These are phyloP conservation scores for Pontoporia blainvillei DNA, from an alignment of 2,113 vertebrate genomes.

Conservation along the genomic window DNA sequence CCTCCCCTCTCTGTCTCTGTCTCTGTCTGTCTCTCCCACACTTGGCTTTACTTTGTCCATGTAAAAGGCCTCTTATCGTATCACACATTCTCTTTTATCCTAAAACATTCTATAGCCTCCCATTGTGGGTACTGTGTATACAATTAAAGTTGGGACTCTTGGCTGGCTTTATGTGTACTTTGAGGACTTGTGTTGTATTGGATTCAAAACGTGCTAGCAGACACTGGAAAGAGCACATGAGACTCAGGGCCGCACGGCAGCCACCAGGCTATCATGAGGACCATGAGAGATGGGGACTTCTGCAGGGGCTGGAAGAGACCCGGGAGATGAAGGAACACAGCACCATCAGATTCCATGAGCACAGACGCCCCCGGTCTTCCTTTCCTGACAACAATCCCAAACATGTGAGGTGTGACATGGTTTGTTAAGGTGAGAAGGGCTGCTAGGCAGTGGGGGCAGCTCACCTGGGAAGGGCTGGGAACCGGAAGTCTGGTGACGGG, in stretches of 20 bases:
- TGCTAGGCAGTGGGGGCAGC: neutral
- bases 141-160: neutral
- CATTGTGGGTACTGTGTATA: neutral
- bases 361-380: fast-evolving
- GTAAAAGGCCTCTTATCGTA: neutral
- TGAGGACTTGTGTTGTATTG: neutral
- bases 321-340: neutral
- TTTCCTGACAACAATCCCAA: neutral
- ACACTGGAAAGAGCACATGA: neutral
- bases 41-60: neutral
- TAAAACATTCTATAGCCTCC: neutral
- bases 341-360: fast-evolving
- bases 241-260: neutral
- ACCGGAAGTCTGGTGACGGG: neutral
- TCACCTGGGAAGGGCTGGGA: neutral
- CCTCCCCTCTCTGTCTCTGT: neutral
- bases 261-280: neutral
- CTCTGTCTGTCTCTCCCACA: neutral
- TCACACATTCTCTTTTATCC: neutral
- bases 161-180: neutral
- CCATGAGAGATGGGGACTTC: neutral
- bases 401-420: fast-evolving
- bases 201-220: neutral
- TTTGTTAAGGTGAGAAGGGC: neutral
- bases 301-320: neutral